Conservation (phyloP, 2,888 invertebrate species). For the Drosophila tripunctata region DNA sequence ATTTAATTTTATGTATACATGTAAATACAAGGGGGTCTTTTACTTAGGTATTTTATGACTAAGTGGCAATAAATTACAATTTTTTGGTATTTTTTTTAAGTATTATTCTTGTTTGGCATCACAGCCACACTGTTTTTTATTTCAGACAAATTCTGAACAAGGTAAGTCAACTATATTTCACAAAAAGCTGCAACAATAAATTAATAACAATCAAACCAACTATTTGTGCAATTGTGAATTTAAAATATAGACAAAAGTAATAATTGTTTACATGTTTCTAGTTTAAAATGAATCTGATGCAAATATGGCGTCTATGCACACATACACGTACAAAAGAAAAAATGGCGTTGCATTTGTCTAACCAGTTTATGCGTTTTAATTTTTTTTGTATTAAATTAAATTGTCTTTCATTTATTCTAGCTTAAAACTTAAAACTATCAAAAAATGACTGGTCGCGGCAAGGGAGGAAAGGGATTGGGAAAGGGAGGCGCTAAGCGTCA, state of each 20-base stretch:
- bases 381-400: background rate
- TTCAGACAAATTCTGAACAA: constrained; percentile 25
- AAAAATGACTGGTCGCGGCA: constrained; percentile 91
- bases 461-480: constrained; percentile 91
- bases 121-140: constrained; percentile 12
- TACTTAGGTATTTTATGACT: background rate
- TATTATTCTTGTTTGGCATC: background rate
- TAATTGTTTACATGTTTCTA: background rate
- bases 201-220: constrained; percentile 5
- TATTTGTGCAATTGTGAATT: background rate
- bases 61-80: background rate
- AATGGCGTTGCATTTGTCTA: constrained; percentile 36
- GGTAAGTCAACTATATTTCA: constrained; percentile 30
- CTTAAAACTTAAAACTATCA: constrained; percentile 11
- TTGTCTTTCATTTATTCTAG: constrained; percentile 18
- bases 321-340: constrained; percentile 6
- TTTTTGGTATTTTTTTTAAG: background rate
- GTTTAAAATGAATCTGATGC: background rate
- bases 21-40: constrained; percentile 21
- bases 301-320: constrained; percentile 4
- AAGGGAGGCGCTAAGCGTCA: constrained; percentile 93
- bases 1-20: background rate
- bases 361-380: constrained; percentile 13
- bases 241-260: background rate
- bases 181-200: constrained; percentile 9